Conservation (phyloP, 2,888 invertebrate species). For the Ethmia dodecea region DNA sequence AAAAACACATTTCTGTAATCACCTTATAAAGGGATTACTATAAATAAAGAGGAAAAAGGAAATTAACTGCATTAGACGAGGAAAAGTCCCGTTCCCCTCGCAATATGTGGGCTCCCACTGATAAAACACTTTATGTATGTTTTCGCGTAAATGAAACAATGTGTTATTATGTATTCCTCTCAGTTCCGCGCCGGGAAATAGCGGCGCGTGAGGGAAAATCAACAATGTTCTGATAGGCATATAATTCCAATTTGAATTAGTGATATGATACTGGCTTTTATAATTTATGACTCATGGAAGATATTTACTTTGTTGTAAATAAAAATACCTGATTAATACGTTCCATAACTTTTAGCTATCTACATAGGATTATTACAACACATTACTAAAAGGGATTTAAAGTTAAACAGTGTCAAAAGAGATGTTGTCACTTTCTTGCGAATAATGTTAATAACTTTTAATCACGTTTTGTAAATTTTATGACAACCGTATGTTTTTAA, state of each 20-base stretch:
- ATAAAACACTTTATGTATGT: slow-evolving; percentile 70
- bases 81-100: slow-evolving; percentile 68
- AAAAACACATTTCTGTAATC: slow-evolving; percentile 78
- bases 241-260: background rate
- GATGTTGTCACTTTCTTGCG: no score
- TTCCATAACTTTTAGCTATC: no score
- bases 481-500: no score
- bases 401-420: no score
- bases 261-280: no score
- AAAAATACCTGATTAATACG: no score
- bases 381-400: no score
- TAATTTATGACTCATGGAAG: no score
- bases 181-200: slow-evolving; percentile 24
- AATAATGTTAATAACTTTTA: no score
- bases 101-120: slow-evolving; percentile 75
- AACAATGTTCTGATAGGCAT: slow-evolving; percentile 18
- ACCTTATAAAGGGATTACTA: slow-evolving; percentile 78
- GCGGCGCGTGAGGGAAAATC: slow-evolving; percentile 20
- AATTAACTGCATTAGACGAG: slow-evolving; percentile 75
- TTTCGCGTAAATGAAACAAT: slow-evolving; percentile 70
- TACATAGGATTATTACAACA: no score
- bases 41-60: slow-evolving; percentile 78
- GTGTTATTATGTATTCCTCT: slow-evolving; percentile 57
- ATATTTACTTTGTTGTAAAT: no score
- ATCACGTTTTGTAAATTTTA: no score